phyloP scores from a whole-genome alignment of 2,888 invertebrate genomes.

The Rotaria macrura region DNA sequence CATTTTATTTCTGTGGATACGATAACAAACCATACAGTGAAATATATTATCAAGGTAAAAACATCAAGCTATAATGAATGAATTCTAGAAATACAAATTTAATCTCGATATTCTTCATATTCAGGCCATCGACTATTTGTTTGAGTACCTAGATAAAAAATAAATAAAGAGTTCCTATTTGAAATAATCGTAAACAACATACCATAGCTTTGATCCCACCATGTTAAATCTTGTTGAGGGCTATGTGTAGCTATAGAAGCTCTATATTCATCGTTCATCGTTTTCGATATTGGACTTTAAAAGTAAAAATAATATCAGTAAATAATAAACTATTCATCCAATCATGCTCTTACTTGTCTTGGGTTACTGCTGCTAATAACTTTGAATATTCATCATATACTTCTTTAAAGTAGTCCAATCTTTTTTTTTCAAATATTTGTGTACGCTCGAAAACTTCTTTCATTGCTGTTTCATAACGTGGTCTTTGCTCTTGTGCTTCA shows the following conservation, averaged over 20 bases:
- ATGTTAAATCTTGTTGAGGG: background rate
- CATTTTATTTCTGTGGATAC: background rate
- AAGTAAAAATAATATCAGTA: background rate
- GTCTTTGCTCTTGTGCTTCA: background rate
- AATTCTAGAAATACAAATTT: background rate
- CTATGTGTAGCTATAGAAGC: background rate
- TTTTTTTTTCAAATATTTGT: background rate
- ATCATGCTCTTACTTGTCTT: background rate
- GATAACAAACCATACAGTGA: background rate
- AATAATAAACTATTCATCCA: no score
- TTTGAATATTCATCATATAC: background rate
- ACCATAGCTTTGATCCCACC: slow-evolving; percentile 21
- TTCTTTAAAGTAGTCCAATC: background rate
- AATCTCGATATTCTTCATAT: slow-evolving; percentile 12
- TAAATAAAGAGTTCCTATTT: background rate
- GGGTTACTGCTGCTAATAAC: background rate
- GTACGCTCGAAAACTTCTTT: slow-evolving; percentile 22
- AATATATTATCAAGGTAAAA: background rate
- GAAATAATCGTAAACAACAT: background rate
- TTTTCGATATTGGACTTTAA: background rate
- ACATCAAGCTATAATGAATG: background rate
- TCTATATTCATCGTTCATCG: background rate
- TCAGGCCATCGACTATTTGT: slow-evolving; percentile 7
- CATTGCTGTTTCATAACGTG: slow-evolving; percentile 18
- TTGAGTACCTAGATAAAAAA: background rate